These are phyloP conservation scores for Lophochroa leadbeateri DNA, from an alignment of 2,113 vertebrate genomes.

Conservation along the genomic window DNA sequence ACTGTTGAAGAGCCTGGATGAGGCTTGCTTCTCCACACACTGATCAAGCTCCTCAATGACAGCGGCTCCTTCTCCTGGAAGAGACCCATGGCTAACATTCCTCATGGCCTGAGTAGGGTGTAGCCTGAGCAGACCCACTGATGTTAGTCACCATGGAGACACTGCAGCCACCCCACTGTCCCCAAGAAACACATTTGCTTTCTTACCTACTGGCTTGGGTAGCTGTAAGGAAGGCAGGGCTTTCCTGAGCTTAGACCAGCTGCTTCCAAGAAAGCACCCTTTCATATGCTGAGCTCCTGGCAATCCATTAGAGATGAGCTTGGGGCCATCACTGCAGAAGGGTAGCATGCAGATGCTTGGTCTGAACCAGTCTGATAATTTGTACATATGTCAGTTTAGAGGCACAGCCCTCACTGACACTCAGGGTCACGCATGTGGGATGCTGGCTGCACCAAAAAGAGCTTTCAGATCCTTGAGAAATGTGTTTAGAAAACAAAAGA, in stretches of 20 bases:
- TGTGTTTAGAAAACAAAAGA: background rate
- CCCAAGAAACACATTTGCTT: background rate
- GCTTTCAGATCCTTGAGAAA: background rate
- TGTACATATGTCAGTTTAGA: background rate
- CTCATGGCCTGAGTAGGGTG: background rate
- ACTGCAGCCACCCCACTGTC: background rate
- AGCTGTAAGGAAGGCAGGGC: background rate
- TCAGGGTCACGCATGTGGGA: background rate
- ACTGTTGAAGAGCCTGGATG: background rate
- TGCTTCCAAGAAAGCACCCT: background rate
- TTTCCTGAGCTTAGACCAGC: background rate
- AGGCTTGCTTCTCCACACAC: background rate
- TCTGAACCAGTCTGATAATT: background rate
- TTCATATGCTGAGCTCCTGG: background rate
- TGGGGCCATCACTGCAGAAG: background rate
- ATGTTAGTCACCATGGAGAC: background rate
- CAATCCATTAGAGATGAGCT: background rate
- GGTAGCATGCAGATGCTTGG: background rate
- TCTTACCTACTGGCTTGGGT: background rate
- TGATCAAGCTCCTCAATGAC: background rate
- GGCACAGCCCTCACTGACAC: background rate
- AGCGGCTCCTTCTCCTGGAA: background rate
- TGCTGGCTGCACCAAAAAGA: background rate
- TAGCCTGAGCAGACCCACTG: background rate
- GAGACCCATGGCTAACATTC: background rate